A percentile compares a stretch with the other conserved stretches of the same genome.
phyloP scores from a whole-genome alignment of 2,113 vertebrate genomes.

The Halcyon malimbica region DNA sequence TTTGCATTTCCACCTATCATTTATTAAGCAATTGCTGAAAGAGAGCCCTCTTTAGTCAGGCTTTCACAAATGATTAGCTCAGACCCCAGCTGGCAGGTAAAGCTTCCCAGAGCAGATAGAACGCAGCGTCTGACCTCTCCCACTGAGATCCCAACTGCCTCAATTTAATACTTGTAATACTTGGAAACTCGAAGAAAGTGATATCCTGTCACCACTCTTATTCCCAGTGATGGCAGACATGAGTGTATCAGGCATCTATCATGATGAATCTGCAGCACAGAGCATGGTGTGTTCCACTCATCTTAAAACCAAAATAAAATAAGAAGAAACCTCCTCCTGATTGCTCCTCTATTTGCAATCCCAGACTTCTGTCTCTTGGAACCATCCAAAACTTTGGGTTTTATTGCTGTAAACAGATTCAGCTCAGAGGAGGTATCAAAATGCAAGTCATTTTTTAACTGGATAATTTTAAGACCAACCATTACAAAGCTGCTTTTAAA shows the following conservation, averaged over 20 bases:
- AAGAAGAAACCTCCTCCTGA: background rate
- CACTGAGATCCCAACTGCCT: conserved; percentile 20
- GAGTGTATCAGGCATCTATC: conserved; percentile 31
- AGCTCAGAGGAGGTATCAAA: conserved; percentile 13
- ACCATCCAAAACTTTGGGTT: background rate
- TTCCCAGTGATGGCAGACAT: conserved; percentile 35
- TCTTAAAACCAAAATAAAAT: background rate
- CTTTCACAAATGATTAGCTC: conserved; percentile 63
- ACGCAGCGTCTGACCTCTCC: conserved; percentile 41
- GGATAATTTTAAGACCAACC: conserved; percentile 27
- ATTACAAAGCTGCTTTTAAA: conserved; percentile 42
- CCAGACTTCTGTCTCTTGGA: background rate
- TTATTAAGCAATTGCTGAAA: conserved; percentile 45
- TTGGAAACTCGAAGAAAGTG: conserved; percentile 42
- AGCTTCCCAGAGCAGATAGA: conserved; percentile 16
- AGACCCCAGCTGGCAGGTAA: conserved; percentile 41
- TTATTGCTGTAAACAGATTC: background rate
- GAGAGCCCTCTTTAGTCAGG: conserved; percentile 27
- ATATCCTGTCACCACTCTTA: conserved; percentile 19
- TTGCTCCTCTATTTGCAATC: background rate
- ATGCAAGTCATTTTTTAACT: conserved; percentile 25
- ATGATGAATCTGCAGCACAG: background rate
- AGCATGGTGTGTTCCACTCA: background rate
- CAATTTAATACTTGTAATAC: conserved; percentile 29
- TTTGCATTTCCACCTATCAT: conserved; percentile 27